Base-by-base conservation (phyloP, 2,797 vertebrate species). In the Pristis pectinata region DNA sequence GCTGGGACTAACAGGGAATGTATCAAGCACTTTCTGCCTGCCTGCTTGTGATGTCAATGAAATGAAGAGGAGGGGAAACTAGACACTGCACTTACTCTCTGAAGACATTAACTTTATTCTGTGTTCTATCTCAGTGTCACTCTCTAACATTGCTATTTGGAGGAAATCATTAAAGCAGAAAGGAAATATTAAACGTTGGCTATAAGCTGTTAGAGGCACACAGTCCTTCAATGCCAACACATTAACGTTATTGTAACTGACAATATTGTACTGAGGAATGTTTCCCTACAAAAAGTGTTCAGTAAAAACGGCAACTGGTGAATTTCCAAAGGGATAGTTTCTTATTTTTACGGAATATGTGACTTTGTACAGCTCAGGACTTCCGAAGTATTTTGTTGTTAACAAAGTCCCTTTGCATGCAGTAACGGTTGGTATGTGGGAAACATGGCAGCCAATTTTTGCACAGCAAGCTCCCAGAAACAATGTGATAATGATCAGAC, bases 1-100 rank as follows among this genome's bases (percentile, higher is more conserved):
- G 59, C 19, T 37, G n/a, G 87, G 41, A 67, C 27, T 41, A 91
- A 11, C 17, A 37, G 19, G 87, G 17, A 91, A 67, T 67, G 61
- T 9, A 64, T 61, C 15, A n/a, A 61, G 56, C 15, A 61, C 85
- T 91, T 64, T 37, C 64, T 91, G 87, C 59, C n/a, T 37, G 87
- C n/a, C 87, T 91, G 53, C 85, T 17, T 2, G 87, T 91, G 87
- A 91, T 91, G 87, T 91, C 87, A 91, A 67, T 15, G 59, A 67
- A 27, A 67, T 91, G 22, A 61, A 91, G 87, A 91, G 87, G 87
- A 91, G 87, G 59, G 87, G 87, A 91, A 91, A 91, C n/a, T 19
- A 67, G 87, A 67, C n/a, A 67, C 61, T 91, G 87, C 61, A 0
- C n/a, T 41, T 41, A 91, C 59, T 22, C n/a, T 41, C n/a, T 19